Base-by-base conservation (phyloP, 92 coral and sea anemone species). In the Isaurus tuberculatus region DNA sequence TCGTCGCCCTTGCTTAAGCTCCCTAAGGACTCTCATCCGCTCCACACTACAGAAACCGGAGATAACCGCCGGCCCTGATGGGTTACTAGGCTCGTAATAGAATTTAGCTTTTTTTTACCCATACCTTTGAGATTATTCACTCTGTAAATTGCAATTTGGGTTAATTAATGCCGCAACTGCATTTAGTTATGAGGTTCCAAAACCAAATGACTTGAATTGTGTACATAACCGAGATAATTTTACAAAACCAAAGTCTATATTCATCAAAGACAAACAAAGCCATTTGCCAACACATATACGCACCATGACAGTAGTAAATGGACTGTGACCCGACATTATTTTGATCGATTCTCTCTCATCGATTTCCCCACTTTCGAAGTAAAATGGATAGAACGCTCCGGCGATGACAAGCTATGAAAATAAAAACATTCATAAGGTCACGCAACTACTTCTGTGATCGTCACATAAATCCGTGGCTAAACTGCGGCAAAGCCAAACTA, bases 251-350 rank as follows among this genome's bases (percentile, higher is more conserved):
- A 40, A 40, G 6, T 40, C 44, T 40, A 13, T 6, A 13, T 27
- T 2, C 69, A 26, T 4, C 22, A 3, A 4, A 1, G 14, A 63
- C 22, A 63, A 63, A 25, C 5, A 4, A 17, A 55, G 23, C 2
- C 63, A 55, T 5, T 40, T 40, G 11, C 46, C 46, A 19, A 55
- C 63, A 55, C 43, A 5, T 44, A 20, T 28, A 75, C 95, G n/a
- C 86, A 96, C 99, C 93, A 96, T 92, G 28, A 96, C 99, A 0
- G 99, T 96, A 46, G 93, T 82, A 74, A 90, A 94, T 15, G 99
- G 97, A 48, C 92, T 97, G 72, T 96, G 98, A n/a, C 99, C 99
- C 57, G 99, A 96, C 99, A 96, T 96, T 67, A 70, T 83, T 79
- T 92, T 96, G 60, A 83, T 79, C 3, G 92, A 94, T 40, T 96